Evolutionary conservation across 2,113 vertebrate genomes (phyloP), one percentile per base, ranked within the genome.

Genomic region (Xyrauchen texanus): DNA sequence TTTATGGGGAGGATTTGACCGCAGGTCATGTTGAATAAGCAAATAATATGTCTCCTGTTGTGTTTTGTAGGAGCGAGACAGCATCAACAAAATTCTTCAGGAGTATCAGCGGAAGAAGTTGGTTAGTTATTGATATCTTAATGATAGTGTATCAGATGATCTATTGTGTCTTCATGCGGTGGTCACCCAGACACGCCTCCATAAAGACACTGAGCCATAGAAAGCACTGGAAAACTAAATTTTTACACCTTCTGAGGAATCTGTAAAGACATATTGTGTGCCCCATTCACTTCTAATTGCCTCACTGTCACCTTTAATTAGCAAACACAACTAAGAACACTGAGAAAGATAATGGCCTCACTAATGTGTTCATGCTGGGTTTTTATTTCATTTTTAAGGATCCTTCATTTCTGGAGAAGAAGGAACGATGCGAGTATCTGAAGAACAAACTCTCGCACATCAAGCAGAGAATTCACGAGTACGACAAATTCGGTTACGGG

Each of bases 381-480:
- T 66, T 42, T 34, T 34, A 34, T 34, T 46, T 78, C 71, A 13
- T 80, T 42, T 34, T 46, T 7, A 83, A 99, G 97, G 97, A 99
- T 82, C 94, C 96, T 12, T 91, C 96, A 0, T 98, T 99, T 91
- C 88, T 96, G 77, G 98, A 99, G 91, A 99, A 99, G 90, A 98
- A 97, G 83, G 96, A 99, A 64, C 94, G 98, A 64, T 99, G 97
- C 81, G 98, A 99, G 74, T 99, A 99, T 83, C 91, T 99, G 67
- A 99, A 98, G 91, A 99, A 90, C 88, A 99, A 99, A 88, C 95
- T 99, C 75, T 95, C 98, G 45, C 96, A 99, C 89, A 98, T 99
- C 89, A 99, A 99, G 82, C 96, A 96, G 85, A 95, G 92, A 89
- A 99, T 99, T 90, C 97, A 98, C 42, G 96, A 99, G 75, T 99